phyloP scores from a whole-genome alignment of 1,140 invertebrate species.

The Copidosoma floridanum region DNA sequence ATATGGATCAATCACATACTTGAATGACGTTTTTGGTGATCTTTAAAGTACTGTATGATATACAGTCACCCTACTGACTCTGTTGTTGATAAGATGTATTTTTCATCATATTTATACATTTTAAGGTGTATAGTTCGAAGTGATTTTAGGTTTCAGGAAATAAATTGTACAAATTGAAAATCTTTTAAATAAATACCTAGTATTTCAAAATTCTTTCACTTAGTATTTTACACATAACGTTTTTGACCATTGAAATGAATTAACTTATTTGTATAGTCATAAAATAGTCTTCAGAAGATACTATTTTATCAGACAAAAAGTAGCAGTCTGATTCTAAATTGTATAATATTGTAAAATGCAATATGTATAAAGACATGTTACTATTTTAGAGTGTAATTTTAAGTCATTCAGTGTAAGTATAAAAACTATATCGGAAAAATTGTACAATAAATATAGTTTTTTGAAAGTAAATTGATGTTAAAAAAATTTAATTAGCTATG shows the following conservation, averaged over 20 bases:
- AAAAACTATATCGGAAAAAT: too few relatives aligned
- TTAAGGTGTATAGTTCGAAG: constrained; percentile 21
- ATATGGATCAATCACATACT: constrained; percentile 15
- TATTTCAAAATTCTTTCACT: too few relatives aligned
- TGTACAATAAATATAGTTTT: constrained; percentile 8
- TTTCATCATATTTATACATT: constrained; percentile 19
- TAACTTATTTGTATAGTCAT: too few relatives aligned
- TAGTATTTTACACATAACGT: too few relatives aligned
- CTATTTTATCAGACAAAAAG: too few relatives aligned
- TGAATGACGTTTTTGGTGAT: constrained; percentile 16
- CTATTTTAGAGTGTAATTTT: constrained; percentile 19
- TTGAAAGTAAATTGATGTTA: neutral
- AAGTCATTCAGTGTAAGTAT: constrained; percentile 11
- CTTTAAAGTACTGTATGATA: constrained; percentile 11
- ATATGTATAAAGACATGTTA: too few relatives aligned
- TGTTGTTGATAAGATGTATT: constrained; percentile 18
- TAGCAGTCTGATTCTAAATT: neutral
- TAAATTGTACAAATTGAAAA: too few relatives aligned
- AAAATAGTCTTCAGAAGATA: too few relatives aligned
- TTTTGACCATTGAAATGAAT: too few relatives aligned
- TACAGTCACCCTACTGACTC: constrained; percentile 5
- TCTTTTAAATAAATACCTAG: too few relatives aligned
- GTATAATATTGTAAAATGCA: neutral
- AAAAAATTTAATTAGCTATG: neutral
- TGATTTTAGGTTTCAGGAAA: constrained; percentile 13